Conservation (phyloP, 1,140 invertebrate genomes). For the Lepidostoma basale region DNA sequence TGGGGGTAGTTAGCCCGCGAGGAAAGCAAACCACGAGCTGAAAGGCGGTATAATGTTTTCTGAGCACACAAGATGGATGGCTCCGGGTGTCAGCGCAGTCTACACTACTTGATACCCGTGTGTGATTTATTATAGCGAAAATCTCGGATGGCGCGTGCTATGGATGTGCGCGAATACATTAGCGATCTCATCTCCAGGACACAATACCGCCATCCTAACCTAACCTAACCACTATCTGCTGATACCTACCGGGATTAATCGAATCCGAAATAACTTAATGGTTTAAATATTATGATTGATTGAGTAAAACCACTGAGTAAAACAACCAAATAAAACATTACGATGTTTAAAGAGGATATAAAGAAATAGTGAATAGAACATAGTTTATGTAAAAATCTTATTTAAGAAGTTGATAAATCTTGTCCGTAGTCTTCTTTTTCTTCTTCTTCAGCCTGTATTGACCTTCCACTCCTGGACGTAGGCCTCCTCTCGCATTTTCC, state of each 20-base stretch:
- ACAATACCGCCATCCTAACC: conserved; percentile 21
- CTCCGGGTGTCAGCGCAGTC: conserved; percentile 42
- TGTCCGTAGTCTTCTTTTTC: too few relatives aligned
- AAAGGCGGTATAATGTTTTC: conserved; percentile 43
- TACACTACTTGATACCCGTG: conserved; percentile 46
- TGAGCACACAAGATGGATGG: conserved; percentile 44
- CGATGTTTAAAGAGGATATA: too few relatives aligned
- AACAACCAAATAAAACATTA: too few relatives aligned
- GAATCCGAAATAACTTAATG: background rate
- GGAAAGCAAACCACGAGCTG: conserved; percentile 13
- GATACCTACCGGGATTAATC: background rate
- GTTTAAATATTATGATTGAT: too few relatives aligned
- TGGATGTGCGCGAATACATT: conserved; percentile 41
- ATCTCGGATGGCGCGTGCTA: conserved; percentile 43
- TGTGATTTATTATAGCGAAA: conserved; percentile 46
- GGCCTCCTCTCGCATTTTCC: too few relatives aligned
- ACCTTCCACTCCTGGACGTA: too few relatives aligned
- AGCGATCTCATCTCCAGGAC: conserved; percentile 25
- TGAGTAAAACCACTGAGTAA: too few relatives aligned
- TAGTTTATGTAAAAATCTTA: too few relatives aligned
- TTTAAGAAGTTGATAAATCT: too few relatives aligned
- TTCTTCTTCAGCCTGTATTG: too few relatives aligned
- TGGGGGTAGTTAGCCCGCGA: background rate
- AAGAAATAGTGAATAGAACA: too few relatives aligned
- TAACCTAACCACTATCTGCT: conserved; percentile 18